Percentiles rank a stretch among this genome's conserved stretches.
Conservation (phyloP, 2,113 vertebrate genomes). For the Zosterops japonicus region DNA sequence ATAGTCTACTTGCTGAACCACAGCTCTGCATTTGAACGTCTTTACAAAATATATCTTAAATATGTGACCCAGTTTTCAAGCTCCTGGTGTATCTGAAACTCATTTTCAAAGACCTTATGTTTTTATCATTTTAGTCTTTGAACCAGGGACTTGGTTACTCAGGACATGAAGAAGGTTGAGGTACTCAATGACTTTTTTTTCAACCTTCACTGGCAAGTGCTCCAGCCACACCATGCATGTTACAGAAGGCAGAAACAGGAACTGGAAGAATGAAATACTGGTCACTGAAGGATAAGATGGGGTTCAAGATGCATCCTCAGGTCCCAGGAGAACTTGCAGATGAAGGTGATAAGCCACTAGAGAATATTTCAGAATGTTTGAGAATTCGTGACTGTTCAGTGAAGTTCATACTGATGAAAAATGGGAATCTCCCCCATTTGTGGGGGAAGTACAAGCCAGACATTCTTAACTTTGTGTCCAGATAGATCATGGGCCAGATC, state of each 20-base stretch:
- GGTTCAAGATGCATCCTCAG: not conserved
- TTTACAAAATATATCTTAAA: not conserved
- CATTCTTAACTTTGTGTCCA: not conserved
- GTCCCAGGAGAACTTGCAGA: accelerated
- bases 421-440: not conserved
- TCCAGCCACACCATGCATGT: not conserved
- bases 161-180: not conserved
- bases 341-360: not conserved
- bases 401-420: not conserved
- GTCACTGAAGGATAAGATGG: not conserved
- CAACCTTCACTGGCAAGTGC: not conserved
- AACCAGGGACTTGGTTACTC: not conserved
- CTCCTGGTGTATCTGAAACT: not conserved
- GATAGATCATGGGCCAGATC: not conserved
- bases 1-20: not conserved
- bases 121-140: not conserved
- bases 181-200: not conserved
- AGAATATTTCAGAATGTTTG: not conserved
- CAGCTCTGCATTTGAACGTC: not conserved
- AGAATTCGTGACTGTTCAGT: not conserved
- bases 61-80: not conserved
- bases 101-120: not conserved
- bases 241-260: not conserved
- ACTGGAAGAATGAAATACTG: not conserved
- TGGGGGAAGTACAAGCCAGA: not conserved